These are phyloP conservation scores for Seriola rivoliana DNA, from an alignment of 2,113 vertebrate species.

Conservation along the genomic window DNA sequence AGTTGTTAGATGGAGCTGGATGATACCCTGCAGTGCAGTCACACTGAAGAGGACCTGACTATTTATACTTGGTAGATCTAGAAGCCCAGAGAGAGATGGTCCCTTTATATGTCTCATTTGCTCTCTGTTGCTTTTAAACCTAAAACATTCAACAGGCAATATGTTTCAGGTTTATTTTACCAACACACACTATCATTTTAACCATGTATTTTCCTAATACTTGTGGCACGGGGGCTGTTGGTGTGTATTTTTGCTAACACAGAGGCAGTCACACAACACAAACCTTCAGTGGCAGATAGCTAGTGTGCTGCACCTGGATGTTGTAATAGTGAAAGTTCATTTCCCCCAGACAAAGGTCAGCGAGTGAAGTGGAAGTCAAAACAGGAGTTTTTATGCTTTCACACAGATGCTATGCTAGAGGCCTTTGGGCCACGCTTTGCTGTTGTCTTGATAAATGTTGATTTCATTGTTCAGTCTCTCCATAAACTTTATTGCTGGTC, in stretches of 20 bases:
- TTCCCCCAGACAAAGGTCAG: constrained; percentile 37
- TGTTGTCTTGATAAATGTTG: constrained; percentile 9
- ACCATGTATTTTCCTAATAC: background rate
- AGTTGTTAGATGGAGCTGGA: constrained; percentile 49
- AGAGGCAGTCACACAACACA: constrained; percentile 2
- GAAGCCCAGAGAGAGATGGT: constrained; percentile 16
- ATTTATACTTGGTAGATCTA: constrained; percentile 27
- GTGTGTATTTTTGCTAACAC: background rate
- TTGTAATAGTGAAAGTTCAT: constrained; percentile 59
- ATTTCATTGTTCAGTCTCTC: constrained; percentile 13
- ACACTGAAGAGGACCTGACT: constrained; percentile 40
- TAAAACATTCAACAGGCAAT: constrained; percentile 15
- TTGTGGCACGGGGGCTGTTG: background rate
- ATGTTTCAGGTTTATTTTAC: constrained; percentile 6
- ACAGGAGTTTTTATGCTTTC: constrained; percentile 32
- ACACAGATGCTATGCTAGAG: background rate
- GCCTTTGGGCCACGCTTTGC: background rate
- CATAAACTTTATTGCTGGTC: constrained; percentile 16
- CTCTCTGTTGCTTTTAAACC: constrained; percentile 9
- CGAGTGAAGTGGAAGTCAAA: constrained; percentile 47
- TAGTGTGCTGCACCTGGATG: constrained; percentile 11
- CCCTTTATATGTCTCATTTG: constrained; percentile 10
- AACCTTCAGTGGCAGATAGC: background rate
- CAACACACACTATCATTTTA: background rate
- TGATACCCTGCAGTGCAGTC: constrained; percentile 66